Conservation (phyloP, 1,140 invertebrate species). For the Oreohelix idahoensis region DNA sequence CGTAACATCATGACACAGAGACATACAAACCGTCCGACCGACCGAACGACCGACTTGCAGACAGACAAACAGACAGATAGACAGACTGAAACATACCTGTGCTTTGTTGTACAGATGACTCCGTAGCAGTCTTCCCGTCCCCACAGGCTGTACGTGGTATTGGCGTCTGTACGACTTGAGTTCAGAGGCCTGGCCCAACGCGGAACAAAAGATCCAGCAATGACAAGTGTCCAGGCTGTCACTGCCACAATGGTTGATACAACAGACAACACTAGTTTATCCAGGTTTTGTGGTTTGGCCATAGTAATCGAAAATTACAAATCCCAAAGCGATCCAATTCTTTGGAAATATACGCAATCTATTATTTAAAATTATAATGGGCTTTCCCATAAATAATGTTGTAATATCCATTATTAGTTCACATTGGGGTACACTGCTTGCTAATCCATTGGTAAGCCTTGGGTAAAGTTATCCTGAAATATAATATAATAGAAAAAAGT, state of each 20-base stretch:
- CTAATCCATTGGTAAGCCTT: too few species aligned
- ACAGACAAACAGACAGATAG: neutral
- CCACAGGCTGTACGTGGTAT: constrained; percentile 33
- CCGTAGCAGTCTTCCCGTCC: constrained; percentile 35
- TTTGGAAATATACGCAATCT: neutral
- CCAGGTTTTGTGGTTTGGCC: constrained; percentile 33
- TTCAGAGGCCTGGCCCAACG: constrained; percentile 33
- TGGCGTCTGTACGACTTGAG: neutral
- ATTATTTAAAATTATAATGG: neutral
- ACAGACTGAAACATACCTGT: constrained; percentile 14
- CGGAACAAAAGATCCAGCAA: constrained; percentile 37
- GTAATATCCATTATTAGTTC: neutral
- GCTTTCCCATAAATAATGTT: neutral
- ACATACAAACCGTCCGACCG: neutral
- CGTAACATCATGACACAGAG: neutral
- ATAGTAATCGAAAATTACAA: neutral
- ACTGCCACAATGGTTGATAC: neutral
- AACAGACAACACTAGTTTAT: constrained; percentile 33
- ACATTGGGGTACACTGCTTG: neutral
- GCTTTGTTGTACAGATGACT: constrained; percentile 22
- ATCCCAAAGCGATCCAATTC: neutral
- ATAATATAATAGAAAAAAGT: too few species aligned
- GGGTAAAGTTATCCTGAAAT: too few species aligned
- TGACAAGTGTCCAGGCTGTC: constrained; percentile 12
- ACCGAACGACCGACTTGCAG: too few species aligned